phyloP scores from a whole-genome alignment of 2,113 vertebrate species.

The Halcyon senegalensis region DNA sequence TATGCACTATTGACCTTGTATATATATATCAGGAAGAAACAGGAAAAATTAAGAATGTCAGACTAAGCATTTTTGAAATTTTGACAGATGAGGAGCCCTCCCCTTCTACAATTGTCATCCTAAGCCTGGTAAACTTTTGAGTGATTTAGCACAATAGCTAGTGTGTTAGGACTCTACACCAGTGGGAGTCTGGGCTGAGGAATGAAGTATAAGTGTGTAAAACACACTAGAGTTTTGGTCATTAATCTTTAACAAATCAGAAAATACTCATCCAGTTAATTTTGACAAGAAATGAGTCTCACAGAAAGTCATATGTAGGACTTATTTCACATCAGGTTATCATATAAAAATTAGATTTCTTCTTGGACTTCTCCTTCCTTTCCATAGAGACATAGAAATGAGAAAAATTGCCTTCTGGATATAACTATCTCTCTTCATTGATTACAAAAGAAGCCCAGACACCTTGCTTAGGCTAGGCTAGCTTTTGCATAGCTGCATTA shows the following conservation, averaged over 20 bases:
- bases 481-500: neutral
- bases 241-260: neutral
- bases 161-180: neutral
- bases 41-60: neutral
- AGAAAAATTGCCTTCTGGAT: neutral
- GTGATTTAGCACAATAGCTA: neutral
- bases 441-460: neutral
- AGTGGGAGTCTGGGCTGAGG: neutral
- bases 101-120: neutral
- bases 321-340: neutral
- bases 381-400: neutral
- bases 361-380: neutral
- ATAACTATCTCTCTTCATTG: fast-evolving
- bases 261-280: neutral
- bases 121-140: neutral
- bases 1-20: neutral
- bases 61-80: neutral
- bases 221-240: neutral
- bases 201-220: neutral
- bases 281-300: neutral
- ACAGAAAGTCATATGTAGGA: neutral
- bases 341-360: neutral
- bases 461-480: neutral
- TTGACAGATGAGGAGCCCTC: fast-evolving
- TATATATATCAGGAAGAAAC: neutral